Evolutionary conservation across 1,140 invertebrate species (phyloP).

Genomic region (Drosophila parabipectinata): DNA sequence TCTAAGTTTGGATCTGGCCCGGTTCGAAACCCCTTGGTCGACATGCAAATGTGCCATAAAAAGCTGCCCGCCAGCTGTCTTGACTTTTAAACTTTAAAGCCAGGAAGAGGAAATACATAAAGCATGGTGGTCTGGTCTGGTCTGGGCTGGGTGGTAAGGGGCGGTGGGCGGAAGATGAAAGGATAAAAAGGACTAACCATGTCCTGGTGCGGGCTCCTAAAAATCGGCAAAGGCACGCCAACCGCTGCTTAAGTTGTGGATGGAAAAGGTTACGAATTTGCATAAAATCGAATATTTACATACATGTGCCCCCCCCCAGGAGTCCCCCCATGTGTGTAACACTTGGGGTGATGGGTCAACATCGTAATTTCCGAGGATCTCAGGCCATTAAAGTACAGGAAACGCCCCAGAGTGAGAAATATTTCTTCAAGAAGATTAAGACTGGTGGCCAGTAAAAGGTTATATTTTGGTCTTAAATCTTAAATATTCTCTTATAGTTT

Average conservation of each 20-base stretch:
- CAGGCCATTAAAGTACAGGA: constrained; percentile 17
- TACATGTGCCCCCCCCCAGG: constrained; percentile 35
- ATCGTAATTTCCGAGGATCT: constrained; percentile 42
- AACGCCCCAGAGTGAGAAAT: background rate
- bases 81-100: constrained; percentile 80
- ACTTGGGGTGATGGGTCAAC: constrained; percentile 48
- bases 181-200: constrained; percentile 14
- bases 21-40: constrained; percentile 28
- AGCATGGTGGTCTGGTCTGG: background rate
- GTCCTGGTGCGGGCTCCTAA: constrained; percentile 18
- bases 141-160: background rate
- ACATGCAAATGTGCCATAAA: constrained; percentile 69
- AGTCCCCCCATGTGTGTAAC: constrained; percentile 21
- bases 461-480: background rate
- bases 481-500: background rate
- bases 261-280: constrained; percentile 74
- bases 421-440: background rate
- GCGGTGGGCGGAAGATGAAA: background rate
- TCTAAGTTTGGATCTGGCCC: constrained; percentile 67
- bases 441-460: background rate
- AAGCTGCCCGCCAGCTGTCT: constrained; percentile 20
- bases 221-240: constrained; percentile 66
- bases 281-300: constrained; percentile 77
- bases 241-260: constrained; percentile 36
- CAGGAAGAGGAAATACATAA: constrained; percentile 55